phyloP scores from a whole-genome alignment of 2,888 invertebrate species.

The Epirrhoe tristata region DNA sequence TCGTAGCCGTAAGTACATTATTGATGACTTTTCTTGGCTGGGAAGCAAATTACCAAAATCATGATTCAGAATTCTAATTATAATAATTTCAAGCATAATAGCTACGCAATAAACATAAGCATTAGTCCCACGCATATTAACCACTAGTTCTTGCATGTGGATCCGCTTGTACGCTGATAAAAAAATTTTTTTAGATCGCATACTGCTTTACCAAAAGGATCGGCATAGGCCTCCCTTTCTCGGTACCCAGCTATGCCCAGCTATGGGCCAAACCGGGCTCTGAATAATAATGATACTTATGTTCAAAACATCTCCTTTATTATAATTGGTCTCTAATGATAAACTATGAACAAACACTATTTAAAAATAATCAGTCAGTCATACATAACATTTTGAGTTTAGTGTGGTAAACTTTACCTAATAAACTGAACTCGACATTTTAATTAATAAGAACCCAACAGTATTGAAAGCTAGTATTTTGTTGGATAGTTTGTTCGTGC shows the following conservation, averaged over 20 bases:
- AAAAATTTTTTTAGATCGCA: not conserved
- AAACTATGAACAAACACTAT: not conserved
- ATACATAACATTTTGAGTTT: conserved; percentile 15
- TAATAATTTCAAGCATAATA: conserved; percentile 33
- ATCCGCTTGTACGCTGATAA: not conserved
- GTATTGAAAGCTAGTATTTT: conserved; percentile 58
- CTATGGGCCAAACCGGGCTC: too few relatives aligned
- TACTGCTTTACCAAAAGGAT: too few relatives aligned
- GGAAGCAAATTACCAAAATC: conserved; percentile 11
- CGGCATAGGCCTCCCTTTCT: too few relatives aligned
- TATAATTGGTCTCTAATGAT: not conserved
- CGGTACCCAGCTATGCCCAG: too few relatives aligned
- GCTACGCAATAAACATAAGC: conserved; percentile 33
- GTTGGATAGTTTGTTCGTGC: conserved; percentile 59
- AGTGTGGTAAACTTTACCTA: conserved; percentile 37
- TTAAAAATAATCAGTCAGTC: not conserved
- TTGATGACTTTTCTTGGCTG: conserved; percentile 1
- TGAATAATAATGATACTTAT: too few relatives aligned
- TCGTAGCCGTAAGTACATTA: too few relatives aligned
- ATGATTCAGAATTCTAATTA: conserved; percentile 30
- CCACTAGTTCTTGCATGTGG: not conserved
- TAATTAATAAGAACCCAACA: conserved; percentile 58
- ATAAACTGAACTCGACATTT: conserved; percentile 45
- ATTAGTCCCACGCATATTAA: conserved; percentile 43
- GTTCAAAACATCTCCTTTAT: too few relatives aligned